These are phyloP conservation scores for Sipha maydis DNA, from an alignment of 2,888 invertebrate species.

Conservation along the genomic window DNA sequence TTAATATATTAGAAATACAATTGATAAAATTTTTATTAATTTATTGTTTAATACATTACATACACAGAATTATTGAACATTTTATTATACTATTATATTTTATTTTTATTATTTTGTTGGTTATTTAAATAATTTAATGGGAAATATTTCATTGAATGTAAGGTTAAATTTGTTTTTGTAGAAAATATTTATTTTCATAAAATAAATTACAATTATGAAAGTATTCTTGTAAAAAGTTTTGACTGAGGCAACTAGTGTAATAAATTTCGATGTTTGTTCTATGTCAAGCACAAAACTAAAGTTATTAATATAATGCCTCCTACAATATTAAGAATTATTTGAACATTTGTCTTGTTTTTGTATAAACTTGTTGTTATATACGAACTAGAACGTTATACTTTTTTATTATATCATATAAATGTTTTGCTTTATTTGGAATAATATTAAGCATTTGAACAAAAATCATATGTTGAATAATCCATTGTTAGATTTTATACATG, in stretches of 20 bases:
- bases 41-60: too few relatives aligned
- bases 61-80: too few relatives aligned
- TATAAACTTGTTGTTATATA: slow-evolving; percentile 37
- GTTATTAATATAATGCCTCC: slow-evolving; percentile 53
- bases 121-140: not conserved
- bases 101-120: not conserved
- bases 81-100: not conserved
- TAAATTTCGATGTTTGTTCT: slow-evolving; percentile 51
- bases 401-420: slow-evolving; percentile 2
- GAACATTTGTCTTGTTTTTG: slow-evolving; percentile 43
- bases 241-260: slow-evolving; percentile 40
- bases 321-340: slow-evolving; percentile 57
- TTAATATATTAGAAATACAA: too few relatives aligned
- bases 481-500: too few relatives aligned
- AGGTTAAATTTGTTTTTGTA: not conserved
- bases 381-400: not conserved
- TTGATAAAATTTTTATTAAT: too few relatives aligned
- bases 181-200: slow-evolving; percentile 36
- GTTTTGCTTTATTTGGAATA: not conserved
- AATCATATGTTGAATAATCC: not conserved
- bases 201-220: slow-evolving; percentile 52
- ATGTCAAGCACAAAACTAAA: slow-evolving; percentile 51
- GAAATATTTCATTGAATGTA: not conserved
- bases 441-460: not conserved
- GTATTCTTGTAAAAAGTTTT: slow-evolving; percentile 44